Percentiles rank a stretch among this genome's conserved stretches.
Evolutionary conservation across 2,888 invertebrate genomes (phyloP).

Genomic region (Spicauda simplicius): DNA sequence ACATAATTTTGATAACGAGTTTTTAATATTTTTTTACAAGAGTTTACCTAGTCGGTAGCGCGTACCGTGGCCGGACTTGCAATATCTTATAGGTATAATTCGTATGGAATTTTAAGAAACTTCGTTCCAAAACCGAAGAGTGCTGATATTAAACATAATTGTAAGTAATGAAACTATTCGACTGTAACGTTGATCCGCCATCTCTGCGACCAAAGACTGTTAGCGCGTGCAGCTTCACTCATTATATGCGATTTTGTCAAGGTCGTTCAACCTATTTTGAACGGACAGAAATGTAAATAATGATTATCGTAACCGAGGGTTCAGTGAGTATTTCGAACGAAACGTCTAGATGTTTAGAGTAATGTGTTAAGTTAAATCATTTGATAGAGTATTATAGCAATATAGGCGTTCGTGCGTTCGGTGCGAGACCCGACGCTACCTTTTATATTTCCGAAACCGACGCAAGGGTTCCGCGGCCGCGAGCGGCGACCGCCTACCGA

Average conservation of each 20-base stretch:
- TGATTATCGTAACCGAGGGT: background rate
- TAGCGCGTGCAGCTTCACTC: conserved; percentile 1
- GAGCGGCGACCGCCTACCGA: background rate
- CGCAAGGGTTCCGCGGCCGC: background rate
- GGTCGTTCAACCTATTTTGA: background rate
- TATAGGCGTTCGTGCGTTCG: background rate
- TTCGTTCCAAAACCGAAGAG: background rate
- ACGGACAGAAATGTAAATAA: background rate
- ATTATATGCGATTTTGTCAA: background rate
- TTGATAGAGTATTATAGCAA: conserved; percentile 4
- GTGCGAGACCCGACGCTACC: conserved; percentile 15
- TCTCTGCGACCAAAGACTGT: conserved; percentile 5
- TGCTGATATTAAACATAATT: background rate
- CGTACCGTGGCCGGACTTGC: conserved; percentile 39
- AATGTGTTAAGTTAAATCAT: conserved; percentile 3
- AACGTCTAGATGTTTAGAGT: background rate
- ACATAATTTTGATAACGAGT: conserved; percentile 52
- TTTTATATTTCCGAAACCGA: conserved; percentile 1
- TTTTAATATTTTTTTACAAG: conserved; percentile 55
- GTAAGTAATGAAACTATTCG: conserved; percentile 5
- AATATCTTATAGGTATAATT: conserved; percentile 4
- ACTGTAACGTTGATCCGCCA: conserved; percentile 5
- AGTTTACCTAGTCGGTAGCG: conserved; percentile 53
- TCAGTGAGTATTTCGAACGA: background rate
- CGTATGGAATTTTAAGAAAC: background rate